Conservation (phyloP, 2,797 vertebrate genomes). For the Semaprochilodus insignis region DNA sequence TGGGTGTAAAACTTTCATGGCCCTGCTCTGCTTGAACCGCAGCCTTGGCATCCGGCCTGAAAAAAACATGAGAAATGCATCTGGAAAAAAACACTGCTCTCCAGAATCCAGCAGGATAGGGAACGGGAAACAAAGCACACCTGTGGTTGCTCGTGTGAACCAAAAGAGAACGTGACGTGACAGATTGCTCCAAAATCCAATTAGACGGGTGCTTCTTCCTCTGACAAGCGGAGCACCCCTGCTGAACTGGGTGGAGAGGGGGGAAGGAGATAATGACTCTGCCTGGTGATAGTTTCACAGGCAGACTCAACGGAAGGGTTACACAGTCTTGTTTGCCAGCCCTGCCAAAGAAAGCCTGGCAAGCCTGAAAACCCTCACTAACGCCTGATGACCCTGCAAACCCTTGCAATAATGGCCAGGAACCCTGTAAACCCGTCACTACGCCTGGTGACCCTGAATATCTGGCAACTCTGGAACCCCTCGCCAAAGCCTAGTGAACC, state of each 20-base stretch:
- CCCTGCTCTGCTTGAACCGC: background rate
- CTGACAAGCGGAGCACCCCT: background rate
- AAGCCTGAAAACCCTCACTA: background rate
- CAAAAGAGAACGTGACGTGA: conserved; percentile 25
- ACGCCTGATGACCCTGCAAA: background rate
- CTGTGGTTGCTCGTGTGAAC: background rate
- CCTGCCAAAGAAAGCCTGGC: background rate
- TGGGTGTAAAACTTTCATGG: background rate
- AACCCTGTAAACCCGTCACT: background rate
- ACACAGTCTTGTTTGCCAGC: background rate
- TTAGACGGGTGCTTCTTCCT: conserved; percentile 36
- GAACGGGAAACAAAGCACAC: conserved; percentile 1
- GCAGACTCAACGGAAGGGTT: background rate
- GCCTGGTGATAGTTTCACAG: background rate
- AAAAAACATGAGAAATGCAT: background rate
- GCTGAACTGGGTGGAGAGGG: conserved; percentile 15
- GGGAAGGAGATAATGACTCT: conserved; percentile 41
- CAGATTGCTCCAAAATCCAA: conserved; percentile 51
- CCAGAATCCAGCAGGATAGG: background rate
- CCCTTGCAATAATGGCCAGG: background rate
- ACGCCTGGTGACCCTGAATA: background rate
- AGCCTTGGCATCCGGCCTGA: background rate
- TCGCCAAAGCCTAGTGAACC: background rate
- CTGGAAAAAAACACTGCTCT: background rate
- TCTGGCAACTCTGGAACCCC: background rate